Conservation (phyloP, 2,113 vertebrate species). For the Myxocyprinus asiaticus region DNA sequence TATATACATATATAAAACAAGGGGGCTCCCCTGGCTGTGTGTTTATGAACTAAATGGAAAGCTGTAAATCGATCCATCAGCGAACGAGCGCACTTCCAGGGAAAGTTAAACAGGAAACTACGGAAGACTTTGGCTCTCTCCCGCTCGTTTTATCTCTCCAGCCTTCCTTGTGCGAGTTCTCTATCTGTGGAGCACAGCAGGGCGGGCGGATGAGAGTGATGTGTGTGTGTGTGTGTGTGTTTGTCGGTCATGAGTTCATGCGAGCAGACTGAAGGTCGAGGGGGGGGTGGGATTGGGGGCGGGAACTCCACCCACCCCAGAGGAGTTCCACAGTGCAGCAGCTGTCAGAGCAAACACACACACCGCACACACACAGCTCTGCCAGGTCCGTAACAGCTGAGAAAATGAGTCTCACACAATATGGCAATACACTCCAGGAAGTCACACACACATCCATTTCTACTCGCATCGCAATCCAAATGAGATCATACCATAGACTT, state of each 20-base stretch:
- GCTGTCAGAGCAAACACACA: slow-evolving; percentile 51
- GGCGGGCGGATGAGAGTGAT: slow-evolving; percentile 43
- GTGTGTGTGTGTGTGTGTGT: slow-evolving; percentile 28
- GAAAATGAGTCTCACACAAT: background rate
- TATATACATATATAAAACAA: no score
- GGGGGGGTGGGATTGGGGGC: background rate
- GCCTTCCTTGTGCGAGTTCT: slow-evolving; percentile 25
- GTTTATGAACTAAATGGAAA: slow-evolving; percentile 25
- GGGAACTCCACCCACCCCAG: slow-evolving; percentile 58
- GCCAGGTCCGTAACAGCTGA: no score
- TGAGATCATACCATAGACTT: no score
- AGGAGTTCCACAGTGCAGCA: slow-evolving; percentile 55
- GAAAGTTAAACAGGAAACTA: slow-evolving; percentile 59
- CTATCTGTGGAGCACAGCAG: slow-evolving; percentile 55
- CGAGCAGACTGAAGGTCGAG: slow-evolving; percentile 41
- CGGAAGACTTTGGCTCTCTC: slow-evolving; percentile 32
- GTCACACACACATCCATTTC: background rate
- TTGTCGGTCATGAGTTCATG: slow-evolving; percentile 51
- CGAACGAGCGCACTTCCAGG: slow-evolving; percentile 39
- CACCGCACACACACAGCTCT: background rate
- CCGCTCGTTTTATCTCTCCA: slow-evolving; percentile 23
- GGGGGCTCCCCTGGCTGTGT: no score
- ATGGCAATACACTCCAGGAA: background rate
- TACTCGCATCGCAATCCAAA: no score
- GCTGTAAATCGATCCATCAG: slow-evolving; percentile 44